Conservation (phyloP, 2,113 vertebrate species). For the Phalacrocorax pelagicus region DNA sequence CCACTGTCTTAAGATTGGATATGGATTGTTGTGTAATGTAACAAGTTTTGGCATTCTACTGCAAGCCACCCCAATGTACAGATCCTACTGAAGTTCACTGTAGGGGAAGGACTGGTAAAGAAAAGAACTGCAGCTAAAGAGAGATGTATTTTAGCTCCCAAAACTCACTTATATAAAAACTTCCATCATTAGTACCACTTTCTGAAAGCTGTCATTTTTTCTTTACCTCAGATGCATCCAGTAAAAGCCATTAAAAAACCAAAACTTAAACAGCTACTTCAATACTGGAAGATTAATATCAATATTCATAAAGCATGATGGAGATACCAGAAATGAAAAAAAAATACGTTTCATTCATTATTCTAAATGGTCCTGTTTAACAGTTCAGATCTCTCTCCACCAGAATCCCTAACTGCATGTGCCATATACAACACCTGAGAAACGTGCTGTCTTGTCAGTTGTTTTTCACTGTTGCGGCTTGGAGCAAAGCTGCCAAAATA, state of each 20-base stretch:
- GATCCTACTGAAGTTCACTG: neutral
- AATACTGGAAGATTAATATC: neutral
- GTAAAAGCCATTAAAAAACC: neutral
- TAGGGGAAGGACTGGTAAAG: neutral
- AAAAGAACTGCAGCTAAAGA: neutral
- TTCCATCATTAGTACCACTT: neutral
- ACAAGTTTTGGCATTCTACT: neutral
- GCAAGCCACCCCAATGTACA: neutral
- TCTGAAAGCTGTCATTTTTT: neutral
- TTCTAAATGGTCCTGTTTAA: neutral
- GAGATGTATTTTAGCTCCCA: neutral
- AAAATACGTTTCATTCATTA: neutral
- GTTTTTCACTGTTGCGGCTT: slow-evolving; percentile 14
- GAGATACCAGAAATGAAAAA: neutral
- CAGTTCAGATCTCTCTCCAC: neutral
- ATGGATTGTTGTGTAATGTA: neutral
- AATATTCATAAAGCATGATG: neutral
- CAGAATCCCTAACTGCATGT: neutral
- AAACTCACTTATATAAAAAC: neutral
- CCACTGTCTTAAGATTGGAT: neutral
- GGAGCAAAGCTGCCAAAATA: slow-evolving; percentile 15
- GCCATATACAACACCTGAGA: neutral
- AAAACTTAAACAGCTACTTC: neutral
- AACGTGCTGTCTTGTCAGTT: neutral
- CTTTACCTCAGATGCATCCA: neutral